Percentiles rank a stretch among this genome's conserved stretches.
phyloP scores from a whole-genome alignment of 2,888 invertebrate genomes.

The Gisinianus flammeolus region DNA sequence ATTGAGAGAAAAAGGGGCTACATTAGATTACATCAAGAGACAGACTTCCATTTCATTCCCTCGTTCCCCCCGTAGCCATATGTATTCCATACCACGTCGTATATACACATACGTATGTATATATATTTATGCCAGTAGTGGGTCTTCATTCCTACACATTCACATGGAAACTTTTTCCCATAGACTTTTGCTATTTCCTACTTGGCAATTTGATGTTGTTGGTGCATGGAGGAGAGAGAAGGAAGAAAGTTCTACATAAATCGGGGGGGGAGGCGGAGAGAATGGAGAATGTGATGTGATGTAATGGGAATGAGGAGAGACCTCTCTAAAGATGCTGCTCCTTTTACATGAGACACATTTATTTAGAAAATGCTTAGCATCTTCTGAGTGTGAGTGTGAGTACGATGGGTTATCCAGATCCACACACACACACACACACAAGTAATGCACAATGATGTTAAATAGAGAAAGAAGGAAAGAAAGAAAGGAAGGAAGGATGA shows the following conservation, averaged over 20 bases:
- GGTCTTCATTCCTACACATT: no score
- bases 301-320: neutral
- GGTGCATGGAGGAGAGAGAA: no score
- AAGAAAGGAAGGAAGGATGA: neutral
- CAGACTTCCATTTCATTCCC: constrained; percentile 22
- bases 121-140: no score
- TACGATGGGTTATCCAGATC: no score
- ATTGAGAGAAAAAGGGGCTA: neutral
- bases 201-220: no score
- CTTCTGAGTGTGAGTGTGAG: no score
- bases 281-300: neutral
- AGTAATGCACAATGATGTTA: neutral
- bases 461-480: constrained; percentile 9
- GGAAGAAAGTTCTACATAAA: no score
- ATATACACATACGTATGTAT: neutral
- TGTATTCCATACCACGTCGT: neutral
- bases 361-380: neutral
- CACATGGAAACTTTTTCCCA: no score
- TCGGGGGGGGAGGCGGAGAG: neutral
- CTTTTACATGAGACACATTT: neutral
- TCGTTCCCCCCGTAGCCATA: neutral
- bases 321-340: neutral
- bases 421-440: no score
- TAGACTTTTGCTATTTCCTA: no score
- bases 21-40: constrained; percentile 35